Evolutionary conservation across 2,797 vertebrate genomes (phyloP), one percentile per base, ranked within the genome.

Genomic region (Syngnathus acus): DNA sequence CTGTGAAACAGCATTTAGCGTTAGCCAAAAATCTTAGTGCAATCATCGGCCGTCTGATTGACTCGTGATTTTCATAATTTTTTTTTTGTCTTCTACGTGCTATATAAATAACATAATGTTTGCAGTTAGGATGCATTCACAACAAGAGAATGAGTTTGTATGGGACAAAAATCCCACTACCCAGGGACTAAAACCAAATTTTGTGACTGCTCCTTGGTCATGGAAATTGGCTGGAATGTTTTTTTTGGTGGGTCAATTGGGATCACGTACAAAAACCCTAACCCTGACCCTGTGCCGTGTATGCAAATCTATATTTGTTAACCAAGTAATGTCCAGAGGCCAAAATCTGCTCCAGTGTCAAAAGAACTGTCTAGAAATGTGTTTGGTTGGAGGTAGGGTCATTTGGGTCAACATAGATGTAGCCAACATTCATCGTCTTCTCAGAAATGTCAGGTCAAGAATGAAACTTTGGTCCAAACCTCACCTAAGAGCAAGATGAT

Each of bases 401-500:
- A 51, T n/a, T n/a, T 6, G 9, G 8, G 19, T 9, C n/a, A n/a
- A 9, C 19, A 21, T 51, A 51, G n/a, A 53, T 53, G n/a, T 51
- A 9, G 50, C n/a, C 50, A 51, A 51, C 19, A 51, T 48, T 32
- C 32, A 32, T 32, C 32, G 32, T 48, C 47, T 17, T 17, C n/a
- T 3, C 50, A 21, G 3, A 43, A 21, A 21, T 9, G 17, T 10
- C 9, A n/a, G n/a, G n/a, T 53, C 8, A 3, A 54, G 21, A 54
- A 14, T 26, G 23, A 23, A 32, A 13, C 23, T 8, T 14, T 10
- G 1, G 21, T 9, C 51, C 21, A 6, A 63, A 70, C 88, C 94
- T 0, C 92, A 99, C 97, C 96, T 72, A 99, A 84, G 53, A 99
- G 89, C 66, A 99, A 88, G 80, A 98, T 93, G 78, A 99, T 96